Evolutionary conservation across 2,888 invertebrate genomes (phyloP), one percentile per base, ranked within the genome.

Genomic region (Ophioninae sp.): DNA sequence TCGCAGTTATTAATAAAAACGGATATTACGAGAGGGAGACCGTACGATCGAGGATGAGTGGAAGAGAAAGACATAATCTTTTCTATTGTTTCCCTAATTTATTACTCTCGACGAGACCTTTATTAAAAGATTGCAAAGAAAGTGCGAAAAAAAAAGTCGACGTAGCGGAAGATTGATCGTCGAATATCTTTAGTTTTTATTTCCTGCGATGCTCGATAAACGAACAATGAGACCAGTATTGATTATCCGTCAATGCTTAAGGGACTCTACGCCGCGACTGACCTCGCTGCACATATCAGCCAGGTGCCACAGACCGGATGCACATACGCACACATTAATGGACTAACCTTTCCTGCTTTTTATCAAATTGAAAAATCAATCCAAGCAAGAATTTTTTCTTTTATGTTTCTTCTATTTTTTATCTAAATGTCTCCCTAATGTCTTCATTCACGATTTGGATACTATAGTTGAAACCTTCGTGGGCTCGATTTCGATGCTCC

Each of bases 221-320:
- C 65, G 69, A 79, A 65, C 20, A 79, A 77, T 80, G 61, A 74
- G 64, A 58, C 59, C 51, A 72, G 63, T 41, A 73, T 78, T 71
- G 56, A 79, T 72, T 69, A 63, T 80, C 79, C 79, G 67, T 85
- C 73, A 78, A 76, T 83, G 83, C 69, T 83, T 85, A 85, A 84
- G 84, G 65, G 85, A 86, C 81, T 87, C 59, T 74, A 85, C 85
- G 87, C 83, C 82, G 87, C 87, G 88, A 88, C 88, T 88, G 87
- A 85, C 86, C 86, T 88, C 88, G 88, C 86, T 87, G 87, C 87
- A 89, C 89, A 89, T 89, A 89, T 89, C 89, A 89, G 85, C 87
- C 82, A 85, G 84, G 81, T 74, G 85, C 82, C 85, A 82, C 72
- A 51, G 69, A 81, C 77, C 74, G 71, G 71, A 67, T 71, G 23